Base-by-base conservation (phyloP, 2,888 invertebrate genomes). In the Nomada goodeniana region DNA sequence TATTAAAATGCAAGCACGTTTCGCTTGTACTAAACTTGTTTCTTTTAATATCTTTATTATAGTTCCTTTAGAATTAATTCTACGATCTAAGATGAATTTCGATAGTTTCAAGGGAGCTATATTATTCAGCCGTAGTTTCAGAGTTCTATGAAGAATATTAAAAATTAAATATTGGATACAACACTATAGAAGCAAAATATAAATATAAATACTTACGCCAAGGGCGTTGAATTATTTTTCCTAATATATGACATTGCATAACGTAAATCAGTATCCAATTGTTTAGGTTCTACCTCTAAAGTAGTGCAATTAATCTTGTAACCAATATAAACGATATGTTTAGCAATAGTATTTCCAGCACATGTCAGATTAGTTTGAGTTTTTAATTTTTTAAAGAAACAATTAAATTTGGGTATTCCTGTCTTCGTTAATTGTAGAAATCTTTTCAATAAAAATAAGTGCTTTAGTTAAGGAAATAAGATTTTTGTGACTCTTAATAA, bases 391-490 rank as follows among this genome's bases (percentile, higher is more conserved):
- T 70, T 80, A 52, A 82, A 82, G 0, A 15, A 42, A 63, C 81
- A 75, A 63, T 82, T 82, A 15, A 44, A 82, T 18, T 36, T 2
- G n/a, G 81, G 81, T 2, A 82, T 55, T 44, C 81, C 81, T 13
- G 44, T 52, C 11, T 44, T 13, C 44, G 26, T 57, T n/a, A 71
- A 11, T 52, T 81, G 10, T 13, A 74, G 70, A 13, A 82, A 82
- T 44, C 81, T 82, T n/a, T 71, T 42, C 13, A 18, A 26, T 13
- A 42, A 78, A 53, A 13, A 13, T 50, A 29, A 60, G 23, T 60
- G 44, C 18, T 18, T 47, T 47, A 52, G 53, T 55, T 52, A 67
- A 47, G 44, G 20, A 26, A 60, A 60, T 44, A 57, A 26, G 4
- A 36, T 13, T 18, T 61, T 11, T 1, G 10, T 44, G 3, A 42